A percentile compares a stretch with the other conserved stretches of the same genome.
These are phyloP conservation scores for Lethocerus indicus DNA, from an alignment of 1,140 invertebrate genomes.

Conservation along the genomic window DNA sequence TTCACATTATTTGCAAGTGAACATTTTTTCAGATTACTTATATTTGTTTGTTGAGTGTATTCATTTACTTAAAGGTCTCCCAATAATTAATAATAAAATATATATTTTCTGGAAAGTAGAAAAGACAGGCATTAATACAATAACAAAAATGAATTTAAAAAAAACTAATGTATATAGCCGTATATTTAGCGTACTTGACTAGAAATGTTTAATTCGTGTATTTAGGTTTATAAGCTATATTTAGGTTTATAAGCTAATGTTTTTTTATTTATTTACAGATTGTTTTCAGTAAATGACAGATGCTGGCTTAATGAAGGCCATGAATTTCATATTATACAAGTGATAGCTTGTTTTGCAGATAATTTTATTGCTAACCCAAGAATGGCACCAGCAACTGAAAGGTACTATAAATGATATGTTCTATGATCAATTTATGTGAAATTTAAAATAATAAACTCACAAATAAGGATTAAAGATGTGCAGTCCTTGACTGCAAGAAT, in stretches of 20 bases:
- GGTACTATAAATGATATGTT: conserved; percentile 19
- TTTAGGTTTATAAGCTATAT: not conserved
- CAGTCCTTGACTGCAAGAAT: not conserved
- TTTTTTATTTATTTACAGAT: conserved; percentile 27
- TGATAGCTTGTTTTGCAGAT: conserved; percentile 42
- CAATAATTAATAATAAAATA: too few species aligned
- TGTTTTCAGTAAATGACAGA: conserved; percentile 53
- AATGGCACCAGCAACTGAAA: conserved; percentile 30
- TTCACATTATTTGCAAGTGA: not conserved
- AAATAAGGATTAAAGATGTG: not conserved
- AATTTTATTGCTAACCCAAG: conserved; percentile 35
- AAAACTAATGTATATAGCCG: too few species aligned
- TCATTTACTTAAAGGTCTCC: too few species aligned
- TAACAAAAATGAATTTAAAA: too few species aligned
- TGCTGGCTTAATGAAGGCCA: conserved; percentile 59
- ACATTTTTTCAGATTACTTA: not conserved
- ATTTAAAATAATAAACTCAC: not conserved
- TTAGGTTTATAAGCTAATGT: not conserved
- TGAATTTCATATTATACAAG: conserved; percentile 56
- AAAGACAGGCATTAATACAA: too few species aligned
- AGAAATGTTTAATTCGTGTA: not conserved
- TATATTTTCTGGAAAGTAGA: too few species aligned
- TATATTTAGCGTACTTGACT: not conserved
- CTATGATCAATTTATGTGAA: not conserved
- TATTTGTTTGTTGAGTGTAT: not conserved